These are phyloP conservation scores for Sitta carolinensis DNA, from an alignment of 2,797 vertebrate species.

Conservation along the genomic window DNA sequence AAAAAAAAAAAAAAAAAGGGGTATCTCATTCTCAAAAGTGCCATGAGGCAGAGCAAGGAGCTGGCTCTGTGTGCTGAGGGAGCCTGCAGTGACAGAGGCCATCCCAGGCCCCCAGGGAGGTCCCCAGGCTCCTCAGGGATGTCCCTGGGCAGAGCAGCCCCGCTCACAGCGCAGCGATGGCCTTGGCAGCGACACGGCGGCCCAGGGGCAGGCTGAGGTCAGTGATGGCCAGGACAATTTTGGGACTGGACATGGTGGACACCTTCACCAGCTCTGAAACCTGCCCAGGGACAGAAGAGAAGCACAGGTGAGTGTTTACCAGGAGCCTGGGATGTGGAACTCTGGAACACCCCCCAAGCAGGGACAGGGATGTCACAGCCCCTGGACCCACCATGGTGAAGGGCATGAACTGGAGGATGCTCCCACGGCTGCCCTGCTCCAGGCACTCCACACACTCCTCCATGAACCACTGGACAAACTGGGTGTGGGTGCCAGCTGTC, in stretches of 20 bases:
- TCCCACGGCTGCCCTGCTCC: constrained; percentile 91
- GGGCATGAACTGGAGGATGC: constrained; percentile 97
- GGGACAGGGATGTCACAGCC: not conserved
- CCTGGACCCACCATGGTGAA: constrained; percentile 89
- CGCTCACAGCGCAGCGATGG: constrained; percentile 86
- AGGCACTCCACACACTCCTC: constrained; percentile 95
- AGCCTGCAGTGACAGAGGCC: not conserved
- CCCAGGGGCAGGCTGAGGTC: constrained; percentile 93
- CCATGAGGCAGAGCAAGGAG: not conserved
- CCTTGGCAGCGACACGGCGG: constrained; percentile 94
- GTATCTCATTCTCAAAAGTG: not conserved
- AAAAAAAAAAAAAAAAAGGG: not conserved
- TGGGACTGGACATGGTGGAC: constrained; percentile 91
- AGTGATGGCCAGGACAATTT: constrained; percentile 92
- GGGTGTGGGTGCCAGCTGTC: constrained; percentile 92
- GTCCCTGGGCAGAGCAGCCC: rapidly evolving
- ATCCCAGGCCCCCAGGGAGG: not conserved
- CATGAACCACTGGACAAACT: constrained; percentile 98
- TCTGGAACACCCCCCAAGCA: rapidly evolving
- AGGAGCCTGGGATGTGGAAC: not conserved
- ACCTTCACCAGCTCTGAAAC: constrained; percentile 95
- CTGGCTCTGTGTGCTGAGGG: rapidly evolving
- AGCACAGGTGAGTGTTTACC: not conserved
- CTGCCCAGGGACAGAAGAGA: constrained; percentile 68
- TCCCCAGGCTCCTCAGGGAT: not conserved